Base-by-base conservation (phyloP, 1,140 invertebrate species). In the Drosophila rufa region DNA sequence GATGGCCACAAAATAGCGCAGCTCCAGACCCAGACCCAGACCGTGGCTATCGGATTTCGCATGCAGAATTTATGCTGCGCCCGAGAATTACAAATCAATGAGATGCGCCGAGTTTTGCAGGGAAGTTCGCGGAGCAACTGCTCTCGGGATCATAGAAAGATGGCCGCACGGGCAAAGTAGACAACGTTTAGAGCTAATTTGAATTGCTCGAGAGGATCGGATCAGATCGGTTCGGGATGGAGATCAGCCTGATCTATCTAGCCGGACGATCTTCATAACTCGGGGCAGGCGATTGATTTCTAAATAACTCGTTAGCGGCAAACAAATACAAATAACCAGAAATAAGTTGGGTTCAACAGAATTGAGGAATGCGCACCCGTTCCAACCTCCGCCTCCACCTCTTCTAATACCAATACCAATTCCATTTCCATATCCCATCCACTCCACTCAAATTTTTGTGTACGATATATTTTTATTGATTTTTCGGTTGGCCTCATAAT, bases 71-170 rank as follows among this genome's bases (percentile, higher is more conserved):
- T 90, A 90, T 90, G 70, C 85, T 68, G 71, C 45, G 67, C 79
- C 78, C 75, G 71, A 58, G 85, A 90, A 90, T 90, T 85, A 90
- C 85, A 90, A 90, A 90, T 90, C 86, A 90, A 90, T 90, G 85
- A 90, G 75, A 90, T 89, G 85, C 85, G 60, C 48, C 55, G 38
- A 6, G 55, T 61, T 68, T 57, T 11, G n/a, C 40, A 9, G 30
- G 27, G 74, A 30, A 22, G 45, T 1, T 19, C 19, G 19, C 19
- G 19, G 19, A 19, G 19, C 19, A 19, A 19, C 59, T 15, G 45
- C 46, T 15, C 30, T 51, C 4, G 12, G 53, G 38, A 59, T 71
- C 69, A 60, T 50, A 77, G 77, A 77, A 79, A 84, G 82, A 76
- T 84, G 71, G 57, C 66, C 66, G 67, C 17, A 14, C 9, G 42